Conservation (phyloP, 1,140 invertebrate species). For the Pomacea maculata region DNA sequence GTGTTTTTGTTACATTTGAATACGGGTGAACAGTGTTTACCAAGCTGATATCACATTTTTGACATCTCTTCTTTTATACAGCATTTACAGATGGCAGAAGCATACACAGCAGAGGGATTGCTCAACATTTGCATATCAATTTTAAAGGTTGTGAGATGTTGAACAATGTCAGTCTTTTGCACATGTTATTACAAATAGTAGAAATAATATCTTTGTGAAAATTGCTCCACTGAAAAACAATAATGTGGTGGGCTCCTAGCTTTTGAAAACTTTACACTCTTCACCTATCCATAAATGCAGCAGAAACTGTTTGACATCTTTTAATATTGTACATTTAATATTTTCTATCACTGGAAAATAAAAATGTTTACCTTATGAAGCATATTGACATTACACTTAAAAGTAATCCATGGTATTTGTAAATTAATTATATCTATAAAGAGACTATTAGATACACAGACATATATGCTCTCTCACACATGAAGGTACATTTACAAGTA, state of each 20-base stretch:
- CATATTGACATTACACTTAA: too few relatives aligned
- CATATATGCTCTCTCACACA: conserved; percentile 7
- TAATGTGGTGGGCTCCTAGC: too few relatives aligned
- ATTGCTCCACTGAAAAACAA: too few relatives aligned
- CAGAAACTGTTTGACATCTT: too few relatives aligned
- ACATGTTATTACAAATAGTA: not conserved
- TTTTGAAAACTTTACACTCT: not conserved
- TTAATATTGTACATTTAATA: too few relatives aligned
- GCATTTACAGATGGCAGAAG: conserved; percentile 8
- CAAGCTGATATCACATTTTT: not conserved
- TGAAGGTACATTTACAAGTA: not conserved
- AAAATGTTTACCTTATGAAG: too few relatives aligned
- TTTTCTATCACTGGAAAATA: too few relatives aligned
- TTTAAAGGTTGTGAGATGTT: conserved; percentile 7
- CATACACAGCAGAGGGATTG: conserved; percentile 24
- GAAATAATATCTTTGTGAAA: too few relatives aligned
- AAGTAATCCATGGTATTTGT: too few relatives aligned
- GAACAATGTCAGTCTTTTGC: too few relatives aligned
- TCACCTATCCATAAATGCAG: too few relatives aligned
- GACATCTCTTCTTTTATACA: not conserved
- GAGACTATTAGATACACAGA: not conserved
- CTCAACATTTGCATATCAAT: conserved; percentile 24
- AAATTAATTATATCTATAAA: not conserved
- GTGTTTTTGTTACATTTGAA: not conserved
- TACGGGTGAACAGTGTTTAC: not conserved